These are phyloP conservation scores for Halisarca cf. caerulea DNA, from an alignment of 37 sponge, comb jelly and placozoan genomes.

Conservation along the genomic window DNA sequence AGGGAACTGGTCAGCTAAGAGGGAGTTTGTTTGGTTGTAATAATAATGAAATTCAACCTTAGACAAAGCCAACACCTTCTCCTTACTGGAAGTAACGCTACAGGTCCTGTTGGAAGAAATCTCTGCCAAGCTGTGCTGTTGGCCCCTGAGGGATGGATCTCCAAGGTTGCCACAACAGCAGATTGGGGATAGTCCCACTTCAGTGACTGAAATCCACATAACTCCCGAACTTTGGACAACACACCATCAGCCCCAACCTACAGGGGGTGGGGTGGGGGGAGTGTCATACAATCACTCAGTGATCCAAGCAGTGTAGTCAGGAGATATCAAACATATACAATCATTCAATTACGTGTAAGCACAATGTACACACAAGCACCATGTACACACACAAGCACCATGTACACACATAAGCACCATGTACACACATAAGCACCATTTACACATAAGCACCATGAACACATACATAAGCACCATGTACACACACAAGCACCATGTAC, in stretches of 20 bases:
- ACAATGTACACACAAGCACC: too few species aligned
- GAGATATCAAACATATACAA: background rate
- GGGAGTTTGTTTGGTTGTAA: background rate
- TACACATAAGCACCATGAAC: too few species aligned
- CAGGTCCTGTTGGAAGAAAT: constrained; percentile 84
- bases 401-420: too few species aligned
- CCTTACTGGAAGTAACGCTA: constrained; percentile 80
- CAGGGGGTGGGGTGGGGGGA: background rate
- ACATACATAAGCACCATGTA: too few species aligned
- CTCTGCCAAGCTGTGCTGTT: constrained; percentile 79
- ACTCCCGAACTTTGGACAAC: constrained; percentile 56
- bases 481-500: too few species aligned
- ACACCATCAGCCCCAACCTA: constrained; percentile 86
- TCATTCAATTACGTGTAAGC: too few species aligned
- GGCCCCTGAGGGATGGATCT: constrained; percentile 20
- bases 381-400: too few species aligned
- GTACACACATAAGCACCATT: too few species aligned
- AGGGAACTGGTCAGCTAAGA: constrained; percentile 46
- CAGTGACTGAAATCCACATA: constrained; percentile 35
- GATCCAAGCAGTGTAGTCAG: background rate
- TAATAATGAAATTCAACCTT: background rate
- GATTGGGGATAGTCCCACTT: constrained; percentile 71
- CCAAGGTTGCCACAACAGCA: constrained; percentile 71
- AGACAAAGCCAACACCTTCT: too few species aligned
- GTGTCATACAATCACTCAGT: background rate